Percentiles rank a stretch among this genome's conserved stretches.
Conservation (phyloP, 2,797 vertebrate genomes). For the Philypnodon macrostomus region DNA sequence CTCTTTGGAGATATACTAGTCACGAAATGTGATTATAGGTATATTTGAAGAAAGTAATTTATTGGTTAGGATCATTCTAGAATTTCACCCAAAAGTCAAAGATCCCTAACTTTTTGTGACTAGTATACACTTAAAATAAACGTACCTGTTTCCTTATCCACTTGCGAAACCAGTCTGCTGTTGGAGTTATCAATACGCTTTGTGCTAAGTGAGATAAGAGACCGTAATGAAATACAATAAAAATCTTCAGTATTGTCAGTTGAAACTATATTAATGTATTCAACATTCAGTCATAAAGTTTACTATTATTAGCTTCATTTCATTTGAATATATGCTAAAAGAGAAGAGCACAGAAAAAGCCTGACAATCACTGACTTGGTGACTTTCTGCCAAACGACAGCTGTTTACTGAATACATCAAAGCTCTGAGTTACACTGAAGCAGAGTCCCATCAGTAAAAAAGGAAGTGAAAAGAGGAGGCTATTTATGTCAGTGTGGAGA, state of each 20-base stretch:
- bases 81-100: no score
- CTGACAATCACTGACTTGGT: neutral
- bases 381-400: conserved; percentile 7
- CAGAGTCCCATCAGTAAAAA: conserved; percentile 39
- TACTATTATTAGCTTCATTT: no score
- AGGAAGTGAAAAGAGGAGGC: conserved; percentile 16
- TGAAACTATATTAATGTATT: no score
- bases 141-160: conserved; percentile 96
- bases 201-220: conserved; percentile 75
- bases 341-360: no score
- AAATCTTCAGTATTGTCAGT: neutral
- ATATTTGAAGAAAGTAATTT: no score
- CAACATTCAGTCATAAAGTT: no score
- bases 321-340: no score
- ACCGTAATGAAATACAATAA: conserved; percentile 13
- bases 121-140: neutral
- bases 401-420: conserved; percentile 22
- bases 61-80: no score
- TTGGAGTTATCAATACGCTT: conserved; percentile 98
- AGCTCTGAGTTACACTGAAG: conserved; percentile 21
- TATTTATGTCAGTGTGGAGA: conserved; percentile 5
- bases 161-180: conserved; percentile 94
- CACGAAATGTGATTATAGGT: no score
- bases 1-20: neutral
- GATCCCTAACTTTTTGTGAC: no score